Evolutionary conservation across 2,113 vertebrate genomes (phyloP).

Genomic region (Podarcis muralis): DNA sequence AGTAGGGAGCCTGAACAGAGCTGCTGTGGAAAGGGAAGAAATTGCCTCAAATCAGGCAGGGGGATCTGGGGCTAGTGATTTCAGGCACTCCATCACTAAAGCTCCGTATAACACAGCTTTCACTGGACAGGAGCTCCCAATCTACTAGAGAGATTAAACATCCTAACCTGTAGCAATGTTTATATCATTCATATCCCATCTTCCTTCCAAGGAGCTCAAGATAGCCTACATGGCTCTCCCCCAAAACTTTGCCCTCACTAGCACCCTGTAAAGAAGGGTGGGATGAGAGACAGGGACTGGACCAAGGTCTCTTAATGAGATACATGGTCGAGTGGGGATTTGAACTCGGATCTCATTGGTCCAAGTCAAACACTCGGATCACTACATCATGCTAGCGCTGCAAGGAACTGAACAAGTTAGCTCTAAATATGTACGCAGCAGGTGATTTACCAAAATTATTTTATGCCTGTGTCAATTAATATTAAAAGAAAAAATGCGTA

Average conservation of each 20-base stretch:
- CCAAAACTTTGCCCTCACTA: not conserved
- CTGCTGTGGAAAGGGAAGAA: not conserved
- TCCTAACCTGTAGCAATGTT: not conserved
- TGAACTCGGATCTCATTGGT: not conserved
- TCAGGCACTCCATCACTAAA: not conserved
- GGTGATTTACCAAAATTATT: not conserved
- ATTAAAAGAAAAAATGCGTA: not conserved
- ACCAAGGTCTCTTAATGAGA: not conserved
- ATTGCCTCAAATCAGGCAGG: not conserved
- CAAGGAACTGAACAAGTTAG: not conserved
- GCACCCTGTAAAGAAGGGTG: not conserved
- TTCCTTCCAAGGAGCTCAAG: not conserved
- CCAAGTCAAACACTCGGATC: not conserved
- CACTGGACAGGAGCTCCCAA: not conserved
- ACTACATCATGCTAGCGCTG: not conserved
- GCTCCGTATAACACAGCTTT: not conserved
- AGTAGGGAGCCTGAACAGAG: not conserved
- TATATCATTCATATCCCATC: not conserved
- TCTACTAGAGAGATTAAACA: not conserved
- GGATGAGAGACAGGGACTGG: not conserved
- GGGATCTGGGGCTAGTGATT: not conserved
- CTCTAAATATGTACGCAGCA: not conserved
- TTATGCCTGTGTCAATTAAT: not conserved
- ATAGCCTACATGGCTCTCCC: not conserved
- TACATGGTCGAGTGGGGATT: not conserved